Evolutionary conservation across 2,888 invertebrate genomes (phyloP).

Genomic region (Spodoptera exigua): DNA sequence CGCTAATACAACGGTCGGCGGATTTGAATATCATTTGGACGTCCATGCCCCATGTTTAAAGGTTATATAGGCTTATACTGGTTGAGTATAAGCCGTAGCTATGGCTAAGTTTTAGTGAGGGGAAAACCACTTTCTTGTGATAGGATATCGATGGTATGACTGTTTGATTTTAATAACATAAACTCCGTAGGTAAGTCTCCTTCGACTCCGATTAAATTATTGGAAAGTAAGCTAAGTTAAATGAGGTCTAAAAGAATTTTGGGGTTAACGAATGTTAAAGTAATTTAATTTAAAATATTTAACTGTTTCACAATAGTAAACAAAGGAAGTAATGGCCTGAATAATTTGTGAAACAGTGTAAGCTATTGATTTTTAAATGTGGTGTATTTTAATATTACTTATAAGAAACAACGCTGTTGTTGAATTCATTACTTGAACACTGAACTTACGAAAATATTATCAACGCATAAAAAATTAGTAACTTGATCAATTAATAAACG

Average conservation of each 20-base stretch:
- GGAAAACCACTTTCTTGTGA: not conserved
- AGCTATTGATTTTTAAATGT: constrained; percentile 18
- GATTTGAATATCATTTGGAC: constrained; percentile 62
- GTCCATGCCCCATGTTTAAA: constrained; percentile 31
- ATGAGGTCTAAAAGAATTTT: too few relatives aligned
- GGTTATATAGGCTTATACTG: constrained; percentile 41
- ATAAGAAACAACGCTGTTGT: constrained; percentile 34
- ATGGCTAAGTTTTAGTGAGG: constrained; percentile 19
- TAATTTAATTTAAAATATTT: too few relatives aligned
- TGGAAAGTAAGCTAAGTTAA: too few relatives aligned
- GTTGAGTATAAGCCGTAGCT: too few relatives aligned
- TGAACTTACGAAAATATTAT: constrained; percentile 70
- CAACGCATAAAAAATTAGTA: constrained; percentile 65
- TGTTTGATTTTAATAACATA: too few relatives aligned
- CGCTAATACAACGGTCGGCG: constrained; percentile 69
- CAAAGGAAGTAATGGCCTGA: constrained; percentile 23
- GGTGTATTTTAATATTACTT: constrained; percentile 41
- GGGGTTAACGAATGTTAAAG: too few relatives aligned
- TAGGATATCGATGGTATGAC: not conserved
- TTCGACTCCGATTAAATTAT: too few relatives aligned
- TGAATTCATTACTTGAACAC: constrained; percentile 69
- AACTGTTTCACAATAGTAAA: constrained; percentile 9
- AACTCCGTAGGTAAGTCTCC: too few relatives aligned
- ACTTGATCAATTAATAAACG: constrained; percentile 57
- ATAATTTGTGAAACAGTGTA: constrained; percentile 28